A percentile compares a stretch with the other conserved stretches of the same genome.
Evolutionary conservation across 2,113 vertebrate genomes (phyloP).

Genomic region (Tricholaema leucomelas): DNA sequence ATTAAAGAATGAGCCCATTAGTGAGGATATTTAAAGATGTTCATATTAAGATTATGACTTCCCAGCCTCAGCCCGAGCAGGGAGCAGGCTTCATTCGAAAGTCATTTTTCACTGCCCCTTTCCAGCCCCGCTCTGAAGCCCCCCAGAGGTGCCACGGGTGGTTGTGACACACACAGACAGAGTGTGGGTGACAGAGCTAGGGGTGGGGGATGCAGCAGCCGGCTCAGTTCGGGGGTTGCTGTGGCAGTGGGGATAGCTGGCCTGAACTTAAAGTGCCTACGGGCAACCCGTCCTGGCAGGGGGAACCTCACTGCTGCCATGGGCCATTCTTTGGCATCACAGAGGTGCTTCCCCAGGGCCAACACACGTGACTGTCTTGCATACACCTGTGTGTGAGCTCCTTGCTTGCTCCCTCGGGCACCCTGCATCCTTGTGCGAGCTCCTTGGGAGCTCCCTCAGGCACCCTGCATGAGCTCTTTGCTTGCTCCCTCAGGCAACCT

Average conservation of each 20-base stretch:
- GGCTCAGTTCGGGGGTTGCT: fast-evolving
- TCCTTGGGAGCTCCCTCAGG: too few relatives aligned
- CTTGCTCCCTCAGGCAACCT: too few relatives aligned
- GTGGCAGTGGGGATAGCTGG: not conserved
- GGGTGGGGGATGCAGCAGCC: not conserved
- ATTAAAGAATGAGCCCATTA: slow-evolving; percentile 75
- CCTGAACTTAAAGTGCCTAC: fast-evolving
- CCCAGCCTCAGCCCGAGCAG: not conserved
- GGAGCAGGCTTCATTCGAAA: not conserved
- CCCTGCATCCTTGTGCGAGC: not conserved
- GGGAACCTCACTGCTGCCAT: fast-evolving
- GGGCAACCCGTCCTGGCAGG: fast-evolving
- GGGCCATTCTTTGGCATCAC: fast-evolving
- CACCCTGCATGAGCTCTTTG: too few relatives aligned
- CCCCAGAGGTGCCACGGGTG: not conserved
- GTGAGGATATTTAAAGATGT: slow-evolving; percentile 43
- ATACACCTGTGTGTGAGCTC: not conserved
- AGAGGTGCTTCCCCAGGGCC: not conserved
- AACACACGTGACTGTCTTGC: not conserved
- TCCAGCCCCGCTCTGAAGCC: not conserved
- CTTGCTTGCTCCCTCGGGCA: not conserved
- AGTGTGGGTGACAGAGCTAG: fast-evolving
- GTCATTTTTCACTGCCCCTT: not conserved
- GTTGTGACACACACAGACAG: fast-evolving
- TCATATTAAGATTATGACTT: slow-evolving; percentile 57